Percentiles rank a stretch among this genome's conserved stretches.
phyloP scores from a whole-genome alignment of 2,113 vertebrate genomes.

The Typhlomys cinereus region DNA sequence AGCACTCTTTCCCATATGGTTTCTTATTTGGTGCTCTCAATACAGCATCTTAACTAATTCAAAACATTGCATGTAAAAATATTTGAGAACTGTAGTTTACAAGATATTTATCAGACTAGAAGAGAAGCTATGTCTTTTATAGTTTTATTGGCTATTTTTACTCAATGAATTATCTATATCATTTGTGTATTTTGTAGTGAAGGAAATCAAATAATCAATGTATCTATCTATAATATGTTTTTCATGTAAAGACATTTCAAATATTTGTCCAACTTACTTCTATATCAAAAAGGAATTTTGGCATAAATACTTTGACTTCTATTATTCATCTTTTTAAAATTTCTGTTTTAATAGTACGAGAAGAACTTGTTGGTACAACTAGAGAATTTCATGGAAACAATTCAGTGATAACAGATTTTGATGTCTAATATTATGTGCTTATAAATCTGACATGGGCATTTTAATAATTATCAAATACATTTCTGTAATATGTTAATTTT shows the following conservation, averaged over 20 bases:
- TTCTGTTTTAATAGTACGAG: too few relatives aligned
- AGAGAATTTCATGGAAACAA: neutral
- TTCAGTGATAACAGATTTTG: neutral
- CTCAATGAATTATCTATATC: neutral
- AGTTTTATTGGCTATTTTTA: neutral
- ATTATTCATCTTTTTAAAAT: neutral
- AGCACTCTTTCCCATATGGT: neutral
- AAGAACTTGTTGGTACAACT: neutral
- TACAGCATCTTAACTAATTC: neutral
- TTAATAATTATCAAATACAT: neutral
- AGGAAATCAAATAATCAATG: neutral
- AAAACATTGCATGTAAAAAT: neutral
- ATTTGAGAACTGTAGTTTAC: neutral
- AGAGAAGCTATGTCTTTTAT: neutral
- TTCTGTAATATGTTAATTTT: neutral
- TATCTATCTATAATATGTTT: neutral
- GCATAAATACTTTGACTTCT: neutral
- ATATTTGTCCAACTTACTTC: neutral
- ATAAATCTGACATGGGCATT: neutral
- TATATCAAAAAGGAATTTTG: neutral
- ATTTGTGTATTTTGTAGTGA: neutral
- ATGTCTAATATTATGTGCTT: slow-evolving; percentile 9
- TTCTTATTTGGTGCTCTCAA: too few relatives aligned
- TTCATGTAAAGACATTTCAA: neutral
- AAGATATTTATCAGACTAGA: neutral